Evolutionary conservation across 2,113 vertebrate genomes (phyloP).

Genomic region (Pampusana beccarii): DNA sequence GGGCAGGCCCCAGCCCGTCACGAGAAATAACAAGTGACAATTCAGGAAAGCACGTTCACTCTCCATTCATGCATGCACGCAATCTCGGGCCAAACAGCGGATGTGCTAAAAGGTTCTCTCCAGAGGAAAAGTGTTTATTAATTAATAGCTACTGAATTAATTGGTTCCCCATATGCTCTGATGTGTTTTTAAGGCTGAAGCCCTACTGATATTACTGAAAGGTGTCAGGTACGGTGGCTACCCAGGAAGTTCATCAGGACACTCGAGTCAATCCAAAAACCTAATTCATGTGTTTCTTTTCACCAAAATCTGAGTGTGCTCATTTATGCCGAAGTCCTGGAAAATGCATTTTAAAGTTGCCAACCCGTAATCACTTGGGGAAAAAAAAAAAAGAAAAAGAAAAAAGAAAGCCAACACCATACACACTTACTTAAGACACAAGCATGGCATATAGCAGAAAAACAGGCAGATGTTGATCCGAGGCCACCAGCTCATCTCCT

Average conservation of each 20-base stretch:
- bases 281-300: fast-evolving
- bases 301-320: neutral
- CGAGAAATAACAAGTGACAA: conserved; percentile 16
- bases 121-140: conserved; percentile 17
- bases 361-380: neutral
- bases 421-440: neutral
- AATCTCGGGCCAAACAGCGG: neutral
- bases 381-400: neutral
- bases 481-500: neutral
- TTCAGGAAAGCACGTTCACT: neutral
- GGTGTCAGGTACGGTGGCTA: neutral
- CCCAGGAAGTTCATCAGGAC: neutral
- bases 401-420: neutral
- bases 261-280: neutral
- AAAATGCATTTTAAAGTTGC: neutral
- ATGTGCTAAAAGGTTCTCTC: neutral
- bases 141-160: conserved; percentile 41
- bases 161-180: neutral
- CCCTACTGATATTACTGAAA: neutral
- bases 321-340: fast-evolving
- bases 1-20: neutral
- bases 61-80: neutral
- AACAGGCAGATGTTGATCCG: neutral
- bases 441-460: neutral
- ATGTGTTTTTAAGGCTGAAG: neutral